phyloP scores from a whole-genome alignment of 2,888 invertebrate genomes.

The Hesperia comma region DNA sequence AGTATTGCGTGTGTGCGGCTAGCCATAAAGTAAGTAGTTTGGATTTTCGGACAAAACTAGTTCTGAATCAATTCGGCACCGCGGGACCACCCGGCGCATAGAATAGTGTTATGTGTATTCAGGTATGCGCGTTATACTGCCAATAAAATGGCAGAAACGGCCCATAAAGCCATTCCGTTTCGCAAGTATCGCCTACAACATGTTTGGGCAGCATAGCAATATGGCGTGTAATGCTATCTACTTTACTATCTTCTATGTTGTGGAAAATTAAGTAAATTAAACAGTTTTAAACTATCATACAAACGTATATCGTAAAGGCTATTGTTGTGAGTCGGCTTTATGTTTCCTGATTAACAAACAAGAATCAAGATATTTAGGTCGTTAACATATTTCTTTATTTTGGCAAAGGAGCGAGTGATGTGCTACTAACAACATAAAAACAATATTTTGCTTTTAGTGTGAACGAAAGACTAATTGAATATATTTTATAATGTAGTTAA shows the following conservation, averaged over 20 bases:
- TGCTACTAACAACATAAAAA: too few species aligned
- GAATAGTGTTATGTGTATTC: conserved; percentile 17
- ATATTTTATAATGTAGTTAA: too few species aligned
- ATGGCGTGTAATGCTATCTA: neutral
- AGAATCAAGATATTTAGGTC: too few species aligned
- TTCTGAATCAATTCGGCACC: conserved; percentile 2
- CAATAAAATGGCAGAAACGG: conserved; percentile 16
- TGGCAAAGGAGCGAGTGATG: too few species aligned
- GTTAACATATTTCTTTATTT: too few species aligned
- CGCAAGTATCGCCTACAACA: conserved; percentile 5
- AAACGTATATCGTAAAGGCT: too few species aligned
- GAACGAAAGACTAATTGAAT: too few species aligned
- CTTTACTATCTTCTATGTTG: neutral
- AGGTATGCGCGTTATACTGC: conserved; percentile 15
- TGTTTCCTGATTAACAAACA: too few species aligned
- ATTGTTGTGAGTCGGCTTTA: too few species aligned
- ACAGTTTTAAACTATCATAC: neutral
- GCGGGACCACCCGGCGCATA: conserved; percentile 10
- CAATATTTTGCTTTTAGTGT: too few species aligned
- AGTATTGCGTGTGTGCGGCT: too few species aligned
- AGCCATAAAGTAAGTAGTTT: neutral
- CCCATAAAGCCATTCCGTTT: conserved; percentile 14
- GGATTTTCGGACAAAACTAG: neutral
- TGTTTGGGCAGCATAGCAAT: conserved; percentile 2
- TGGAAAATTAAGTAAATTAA: neutral